Base-by-base conservation (phyloP, 2,797 vertebrate genomes). In the Ptychadena robeensis region DNA sequence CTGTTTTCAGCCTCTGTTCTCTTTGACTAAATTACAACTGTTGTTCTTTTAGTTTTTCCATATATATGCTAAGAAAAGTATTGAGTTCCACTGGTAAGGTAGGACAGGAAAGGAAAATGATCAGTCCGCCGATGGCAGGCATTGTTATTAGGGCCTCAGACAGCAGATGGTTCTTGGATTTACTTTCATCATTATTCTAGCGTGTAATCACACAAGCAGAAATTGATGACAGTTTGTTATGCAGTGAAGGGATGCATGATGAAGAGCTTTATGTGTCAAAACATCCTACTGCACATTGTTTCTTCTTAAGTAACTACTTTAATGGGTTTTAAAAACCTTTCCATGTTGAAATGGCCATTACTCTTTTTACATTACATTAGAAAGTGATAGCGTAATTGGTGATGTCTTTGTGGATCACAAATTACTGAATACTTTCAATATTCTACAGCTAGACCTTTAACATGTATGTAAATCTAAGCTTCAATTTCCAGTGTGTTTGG, bases 1-100 rank as follows among this genome's bases (percentile, higher is more conserved):
- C 80, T 83, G 76, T 86, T 91, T 86, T 88, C 85, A 86, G 86
- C 84, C 85, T 85, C 88, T 87, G 28, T 89, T 87, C 88, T 87
- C 79, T 76, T 87, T 91, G 87, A 87, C 86, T 87, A 74, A 87
- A 88, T 89, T 85, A 85, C 61, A 89, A 80, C 77, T 61, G 89
- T 88, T 90, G 83, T 0, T 35, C 82, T 73, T 85, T 86, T 10
- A 0, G 2, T 87, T 59, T 90, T 89, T 87, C 68, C 70, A 72
- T 86, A 32, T 85, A 82, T 88, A 86, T 32, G 90, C 83, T 86
- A 81, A 86, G 82, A 53, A 79, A 74, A 89, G 83, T 86, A 79
- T 76, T 87, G 80, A 85, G 57, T 86, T 74, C 32, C 85, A 28
- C 87, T 77, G 86, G 40, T 34, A 59, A 86, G 81, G 40, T 85